Base-by-base conservation (phyloP, 2,113 vertebrate species). In the Elanus axillaris region DNA sequence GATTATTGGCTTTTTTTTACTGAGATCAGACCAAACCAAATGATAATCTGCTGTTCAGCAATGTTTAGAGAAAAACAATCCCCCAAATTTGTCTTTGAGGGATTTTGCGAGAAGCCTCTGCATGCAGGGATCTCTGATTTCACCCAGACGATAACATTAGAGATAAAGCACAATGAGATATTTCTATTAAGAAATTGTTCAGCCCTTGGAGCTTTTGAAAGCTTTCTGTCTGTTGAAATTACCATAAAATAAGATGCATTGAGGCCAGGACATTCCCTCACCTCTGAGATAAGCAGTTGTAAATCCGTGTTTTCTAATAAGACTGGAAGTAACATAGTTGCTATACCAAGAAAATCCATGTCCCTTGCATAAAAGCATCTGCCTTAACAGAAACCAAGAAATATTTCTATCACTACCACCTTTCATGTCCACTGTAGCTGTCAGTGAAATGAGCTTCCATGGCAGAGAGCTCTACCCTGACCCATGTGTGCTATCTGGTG, bases 401-500 rank as follows among this genome's bases (percentile, higher is more conserved):
- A 16, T 34, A 25, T 18, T 92, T 36, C 53, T 69, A 36, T 20
- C 71, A 36, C 32, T 38, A 6, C 13, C 21, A 13, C 67, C 22
- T 58, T 82, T 76, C 32, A 38, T 4, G 3, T 25, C 8, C 25
- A 20, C 32, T 42, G n/a, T 25, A 58, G 25, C 21, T 66, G 36
- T 6, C 36, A 55, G 52, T 23, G 20, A 68, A 60, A 43, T 31
- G 64, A 77, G 26, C 12, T 82, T 40, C 16, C 36, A 25, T 26
- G 26, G 42, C 56, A 72, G 29, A 67, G 29, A 67, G 58, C 67
- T 76, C 29, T 86, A 38, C 26, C 42, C 56, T 0, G 3, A 11
- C 31, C 32, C 9, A 0, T 0, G 25, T 1, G 6, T 60, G 47
- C 45, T 43, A 1, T 9, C 34, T 27, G 18, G 36, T 52, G 84